Percentiles rank a stretch among this genome's conserved stretches.
phyloP scores from a whole-genome alignment of 2,888 invertebrate genomes.

The Cephus runcator region DNA sequence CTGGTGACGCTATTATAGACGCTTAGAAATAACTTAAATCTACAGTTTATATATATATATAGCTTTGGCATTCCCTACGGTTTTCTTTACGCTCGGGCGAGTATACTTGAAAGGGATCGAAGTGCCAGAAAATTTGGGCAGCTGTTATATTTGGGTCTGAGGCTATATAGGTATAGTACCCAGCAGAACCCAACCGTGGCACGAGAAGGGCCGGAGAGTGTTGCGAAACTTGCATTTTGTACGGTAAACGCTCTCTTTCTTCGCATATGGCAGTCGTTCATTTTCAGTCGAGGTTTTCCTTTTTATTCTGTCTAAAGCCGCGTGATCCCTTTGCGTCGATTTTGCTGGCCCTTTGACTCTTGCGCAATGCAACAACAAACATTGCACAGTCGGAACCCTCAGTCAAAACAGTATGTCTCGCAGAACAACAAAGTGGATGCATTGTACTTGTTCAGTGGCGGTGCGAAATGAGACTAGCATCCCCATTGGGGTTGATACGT shows the following conservation, averaged over 20 bases:
- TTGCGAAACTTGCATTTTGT: background rate
- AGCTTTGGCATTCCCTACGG: constrained; percentile 4
- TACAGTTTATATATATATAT: background rate
- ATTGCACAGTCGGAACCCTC: background rate
- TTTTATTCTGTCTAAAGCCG: background rate
- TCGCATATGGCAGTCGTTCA: background rate
- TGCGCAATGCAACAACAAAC: background rate
- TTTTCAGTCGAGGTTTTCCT: background rate
- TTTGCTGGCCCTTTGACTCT: background rate
- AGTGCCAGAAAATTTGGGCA: constrained; percentile 32
- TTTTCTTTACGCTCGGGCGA: constrained; percentile 25
- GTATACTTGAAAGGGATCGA: constrained; percentile 25
- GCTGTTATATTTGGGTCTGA: constrained; percentile 15
- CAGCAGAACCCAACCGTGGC: background rate
- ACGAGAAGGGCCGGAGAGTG: background rate
- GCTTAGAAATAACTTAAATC: background rate
- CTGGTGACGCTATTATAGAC: background rate
- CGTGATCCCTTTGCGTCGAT: background rate
- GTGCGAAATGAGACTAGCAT: background rate
- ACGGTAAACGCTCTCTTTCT: background rate
- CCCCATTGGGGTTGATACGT: background rate
- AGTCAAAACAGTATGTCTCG: background rate
- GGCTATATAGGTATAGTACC: background rate
- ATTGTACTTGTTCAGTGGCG: background rate
- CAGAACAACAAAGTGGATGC: background rate